Evolutionary conservation across 1,140 invertebrate genomes (phyloP).

Genomic region (Bombus pyrosoma): DNA sequence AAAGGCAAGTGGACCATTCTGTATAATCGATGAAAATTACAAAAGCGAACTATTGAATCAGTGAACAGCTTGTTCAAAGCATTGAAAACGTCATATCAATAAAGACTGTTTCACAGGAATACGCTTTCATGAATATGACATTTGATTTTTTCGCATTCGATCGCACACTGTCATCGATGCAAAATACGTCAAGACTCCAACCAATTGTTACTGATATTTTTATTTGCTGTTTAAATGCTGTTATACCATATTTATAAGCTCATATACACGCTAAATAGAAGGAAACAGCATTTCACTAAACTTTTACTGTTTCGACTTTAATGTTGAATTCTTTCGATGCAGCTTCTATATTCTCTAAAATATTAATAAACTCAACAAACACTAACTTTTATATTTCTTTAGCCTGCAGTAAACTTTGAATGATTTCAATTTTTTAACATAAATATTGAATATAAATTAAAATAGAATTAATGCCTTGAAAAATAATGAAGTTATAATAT

Average conservation of each 20-base stretch:
- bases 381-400: not conserved
- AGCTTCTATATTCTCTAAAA: not conserved
- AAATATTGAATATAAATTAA: not conserved
- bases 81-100: constrained; percentile 3
- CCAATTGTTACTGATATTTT: constrained; percentile 18
- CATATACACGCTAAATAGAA: not conserved
- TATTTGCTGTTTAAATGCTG: not conserved
- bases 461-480: not conserved
- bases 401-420: no score
- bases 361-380: no score
- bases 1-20: not conserved
- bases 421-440: not conserved
- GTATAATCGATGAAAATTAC: not conserved
- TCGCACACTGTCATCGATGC: not conserved
- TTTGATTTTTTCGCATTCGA: constrained; percentile 26
- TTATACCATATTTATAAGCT: not conserved
- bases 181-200: not conserved
- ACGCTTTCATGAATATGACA: constrained; percentile 24
- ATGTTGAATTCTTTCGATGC: no score
- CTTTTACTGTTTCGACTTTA: not conserved
- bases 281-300: not conserved
- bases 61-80: not conserved
- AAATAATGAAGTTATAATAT: not conserved
- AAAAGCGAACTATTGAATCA: constrained; percentile 3
- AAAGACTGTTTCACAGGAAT: constrained; percentile 6